Evolutionary conservation across 2,888 invertebrate species (phyloP).

Genomic region (Synanthedon vespiformis): DNA sequence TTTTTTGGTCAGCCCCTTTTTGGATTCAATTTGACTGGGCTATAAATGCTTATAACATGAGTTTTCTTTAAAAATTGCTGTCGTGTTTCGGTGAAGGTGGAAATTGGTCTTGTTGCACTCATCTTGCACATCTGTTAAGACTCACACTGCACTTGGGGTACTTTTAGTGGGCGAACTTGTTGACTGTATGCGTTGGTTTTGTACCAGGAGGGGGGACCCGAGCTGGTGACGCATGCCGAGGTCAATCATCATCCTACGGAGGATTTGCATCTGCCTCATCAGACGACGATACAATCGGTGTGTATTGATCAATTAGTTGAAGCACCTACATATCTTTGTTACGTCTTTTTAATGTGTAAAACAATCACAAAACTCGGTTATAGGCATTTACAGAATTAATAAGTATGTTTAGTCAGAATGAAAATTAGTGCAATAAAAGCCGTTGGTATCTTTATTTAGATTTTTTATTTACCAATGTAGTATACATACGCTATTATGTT

Average conservation of each 20-base stretch:
- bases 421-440: no score
- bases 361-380: no score
- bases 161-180: neutral
- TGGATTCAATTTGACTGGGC: no score
- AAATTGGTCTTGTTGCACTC: neutral
- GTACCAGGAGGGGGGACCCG: conserved; percentile 46
- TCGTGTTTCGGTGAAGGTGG: neutral
- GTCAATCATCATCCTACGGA: conserved; percentile 70
- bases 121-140: neutral
- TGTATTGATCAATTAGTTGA: neutral
- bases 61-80: neutral
- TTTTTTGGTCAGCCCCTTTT: no score
- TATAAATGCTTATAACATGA: neutral
- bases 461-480: no score
- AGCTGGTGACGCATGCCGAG: conserved; percentile 68
- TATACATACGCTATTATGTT: no score
- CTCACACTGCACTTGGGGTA: neutral
- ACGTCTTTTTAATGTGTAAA: no score
- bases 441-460: no score
- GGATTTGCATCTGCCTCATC: conserved; percentile 72
- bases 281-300: conserved; percentile 70
- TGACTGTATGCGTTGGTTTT: neutral
- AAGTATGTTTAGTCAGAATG: no score
- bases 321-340: no score
- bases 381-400: no score